Percentiles rank a stretch among this genome's conserved stretches.
phyloP scores from a whole-genome alignment of 1,140 invertebrate genomes.

The Phthorimaea operculella region DNA sequence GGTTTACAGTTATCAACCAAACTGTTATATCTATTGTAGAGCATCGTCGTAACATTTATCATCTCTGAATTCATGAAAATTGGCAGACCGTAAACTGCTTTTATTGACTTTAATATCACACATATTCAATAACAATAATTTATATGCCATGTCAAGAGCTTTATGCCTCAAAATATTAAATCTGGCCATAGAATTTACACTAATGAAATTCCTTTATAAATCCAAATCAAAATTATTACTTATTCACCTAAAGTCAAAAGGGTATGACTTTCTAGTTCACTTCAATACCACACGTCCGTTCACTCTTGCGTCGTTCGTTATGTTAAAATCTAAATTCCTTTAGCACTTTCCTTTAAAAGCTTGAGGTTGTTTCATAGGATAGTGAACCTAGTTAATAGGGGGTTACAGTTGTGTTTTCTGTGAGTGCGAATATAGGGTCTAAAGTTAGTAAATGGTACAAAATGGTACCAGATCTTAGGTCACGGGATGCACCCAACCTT shows the following conservation, averaged over 20 bases:
- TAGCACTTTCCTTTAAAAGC: neutral
- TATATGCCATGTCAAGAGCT: no score
- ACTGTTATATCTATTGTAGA: no score
- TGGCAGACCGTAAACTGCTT: no score
- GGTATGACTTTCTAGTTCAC: slow-evolving; percentile 52
- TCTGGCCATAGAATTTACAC: neutral
- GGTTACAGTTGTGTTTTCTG: neutral
- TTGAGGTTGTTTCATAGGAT: neutral
- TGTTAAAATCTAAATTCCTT: neutral
- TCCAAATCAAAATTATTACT: slow-evolving; percentile 45
- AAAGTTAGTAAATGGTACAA: neutral
- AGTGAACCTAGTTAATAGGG: neutral
- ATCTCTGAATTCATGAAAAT: no score
- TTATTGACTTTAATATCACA: no score
- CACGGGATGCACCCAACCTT: slow-evolving; percentile 59
- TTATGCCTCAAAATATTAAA: no score
- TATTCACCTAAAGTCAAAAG: slow-evolving; percentile 38
- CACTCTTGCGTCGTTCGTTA: neutral
- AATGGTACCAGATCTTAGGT: slow-evolving; percentile 20
- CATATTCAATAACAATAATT: no score
- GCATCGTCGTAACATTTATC: no score
- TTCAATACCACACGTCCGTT: neutral
- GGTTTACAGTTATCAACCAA: no score
- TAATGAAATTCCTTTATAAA: neutral
- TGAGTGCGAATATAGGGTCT: neutral